phyloP scores from a whole-genome alignment of 53 echinoderm and acorn worm species.

The Holothuria leucospilota region DNA sequence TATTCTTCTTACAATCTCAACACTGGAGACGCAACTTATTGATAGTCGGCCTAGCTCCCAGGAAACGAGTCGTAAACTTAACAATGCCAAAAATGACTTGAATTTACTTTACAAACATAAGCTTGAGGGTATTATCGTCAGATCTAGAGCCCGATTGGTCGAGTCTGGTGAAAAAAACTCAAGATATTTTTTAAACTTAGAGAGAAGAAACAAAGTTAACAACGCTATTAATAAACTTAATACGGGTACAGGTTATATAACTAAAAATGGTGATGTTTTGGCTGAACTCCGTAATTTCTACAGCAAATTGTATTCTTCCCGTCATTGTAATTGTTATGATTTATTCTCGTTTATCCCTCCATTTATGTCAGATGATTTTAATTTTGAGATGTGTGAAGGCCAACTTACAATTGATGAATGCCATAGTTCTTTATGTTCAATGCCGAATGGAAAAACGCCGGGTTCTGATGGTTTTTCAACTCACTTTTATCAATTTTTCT shows the following conservation, averaged over 20 bases:
- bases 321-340: not conserved
- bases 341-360: not conserved
- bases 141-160: conserved; percentile 57
- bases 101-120: not conserved
- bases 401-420: conserved; percentile 48
- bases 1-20: no score
- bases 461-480: conserved; percentile 65
- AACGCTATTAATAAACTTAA: conserved; percentile 57
- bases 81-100: not conserved
- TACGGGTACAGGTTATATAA: conserved; percentile 36
- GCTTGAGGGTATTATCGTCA: conserved; percentile 55
- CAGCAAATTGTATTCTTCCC: conserved; percentile 16
- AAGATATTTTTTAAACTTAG: no score
- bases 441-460: conserved; percentile 65
- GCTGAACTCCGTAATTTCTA: conserved; percentile 36
- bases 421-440: conserved; percentile 60
- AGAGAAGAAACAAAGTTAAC: conserved; percentile 46
- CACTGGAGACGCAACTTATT: no score
- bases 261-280: conserved; percentile 50
- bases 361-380: conserved; percentile 4
- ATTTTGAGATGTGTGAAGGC: conserved; percentile 23
- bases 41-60: no score
- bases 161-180: conserved; percentile 59
- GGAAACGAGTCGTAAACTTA: not conserved
- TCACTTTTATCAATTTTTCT: conserved; percentile 65